Conservation (phyloP, 1,140 invertebrate species). For the Drosophila suzukii region DNA sequence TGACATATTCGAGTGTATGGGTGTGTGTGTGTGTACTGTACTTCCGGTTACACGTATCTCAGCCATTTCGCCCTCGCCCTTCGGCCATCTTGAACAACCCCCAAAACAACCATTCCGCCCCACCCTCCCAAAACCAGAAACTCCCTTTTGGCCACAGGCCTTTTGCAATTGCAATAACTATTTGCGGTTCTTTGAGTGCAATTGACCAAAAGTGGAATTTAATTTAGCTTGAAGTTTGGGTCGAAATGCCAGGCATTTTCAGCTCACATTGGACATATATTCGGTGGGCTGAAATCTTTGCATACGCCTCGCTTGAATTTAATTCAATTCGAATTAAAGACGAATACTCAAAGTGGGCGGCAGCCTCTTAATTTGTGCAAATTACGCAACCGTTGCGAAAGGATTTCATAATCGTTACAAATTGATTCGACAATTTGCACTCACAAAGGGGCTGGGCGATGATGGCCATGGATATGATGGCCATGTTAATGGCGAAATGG, state of each 20-base stretch:
- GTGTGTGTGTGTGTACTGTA: conserved; percentile 2
- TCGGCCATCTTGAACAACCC: conserved; percentile 34
- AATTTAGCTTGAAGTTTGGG: conserved; percentile 64
- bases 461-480: conserved; percentile 7
- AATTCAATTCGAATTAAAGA: conserved; percentile 20
- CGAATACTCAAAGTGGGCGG: neutral
- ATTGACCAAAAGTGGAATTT: conserved; percentile 68
- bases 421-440: conserved; percentile 59
- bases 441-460: conserved; percentile 5
- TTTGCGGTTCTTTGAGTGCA: conserved; percentile 59
- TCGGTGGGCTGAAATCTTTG: neutral
- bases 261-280: neutral
- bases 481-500: conserved; percentile 32
- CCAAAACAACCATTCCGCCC: neutral
- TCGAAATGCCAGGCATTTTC: conserved; percentile 16
- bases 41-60: conserved; percentile 46
- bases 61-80: conserved; percentile 57
- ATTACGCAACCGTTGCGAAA: conserved; percentile 37
- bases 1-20: conserved; percentile 61
- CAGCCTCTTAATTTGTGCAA: conserved; percentile 37
- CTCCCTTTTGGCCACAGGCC: conserved; percentile 6
- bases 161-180: conserved; percentile 74
- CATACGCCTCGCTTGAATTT: neutral
- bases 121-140: neutral
- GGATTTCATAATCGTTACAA: conserved; percentile 57